Evolutionary conservation across 2,113 vertebrate species (phyloP).

Genomic region (Ardeotis arabs): DNA sequence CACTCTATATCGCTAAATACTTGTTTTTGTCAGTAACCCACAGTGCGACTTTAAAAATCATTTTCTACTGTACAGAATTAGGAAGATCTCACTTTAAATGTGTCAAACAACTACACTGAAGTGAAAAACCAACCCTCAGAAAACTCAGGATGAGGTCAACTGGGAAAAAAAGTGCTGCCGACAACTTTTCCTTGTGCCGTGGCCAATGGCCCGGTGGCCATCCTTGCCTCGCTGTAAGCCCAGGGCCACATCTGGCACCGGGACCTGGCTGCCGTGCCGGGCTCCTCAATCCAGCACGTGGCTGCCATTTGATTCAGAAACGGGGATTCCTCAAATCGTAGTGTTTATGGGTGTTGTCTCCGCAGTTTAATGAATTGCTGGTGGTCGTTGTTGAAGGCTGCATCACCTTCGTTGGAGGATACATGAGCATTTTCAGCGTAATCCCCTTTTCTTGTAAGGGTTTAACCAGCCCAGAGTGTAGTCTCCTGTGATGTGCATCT

Average conservation of each 20-base stretch:
- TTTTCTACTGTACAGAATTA: neutral
- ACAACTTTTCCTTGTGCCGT: neutral
- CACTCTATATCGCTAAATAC: neutral
- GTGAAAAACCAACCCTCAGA: accelerated
- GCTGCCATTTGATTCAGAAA: too few relatives aligned
- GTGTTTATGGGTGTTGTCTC: neutral
- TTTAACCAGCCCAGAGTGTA: accelerated
- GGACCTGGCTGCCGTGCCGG: neutral
- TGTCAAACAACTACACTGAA: accelerated
- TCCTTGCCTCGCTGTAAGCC: accelerated
- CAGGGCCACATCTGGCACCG: accelerated
- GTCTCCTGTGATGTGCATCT: neutral
- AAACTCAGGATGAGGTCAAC: neutral
- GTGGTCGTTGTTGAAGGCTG: accelerated
- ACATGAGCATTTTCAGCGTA: neutral
- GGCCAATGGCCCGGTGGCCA: neutral
- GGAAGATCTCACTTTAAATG: neutral
- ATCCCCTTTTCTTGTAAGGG: neutral
- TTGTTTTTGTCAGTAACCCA: neutral
- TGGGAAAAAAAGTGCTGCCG: neutral
- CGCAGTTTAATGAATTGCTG: neutral
- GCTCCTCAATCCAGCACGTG: neutral
- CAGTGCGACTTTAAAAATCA: neutral
- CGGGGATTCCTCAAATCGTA: accelerated
- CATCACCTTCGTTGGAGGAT: neutral